Percentiles rank a stretch among this genome's conserved stretches.
phyloP scores from a whole-genome alignment of 2,888 invertebrate species.

The Clitarchus hookeri region DNA sequence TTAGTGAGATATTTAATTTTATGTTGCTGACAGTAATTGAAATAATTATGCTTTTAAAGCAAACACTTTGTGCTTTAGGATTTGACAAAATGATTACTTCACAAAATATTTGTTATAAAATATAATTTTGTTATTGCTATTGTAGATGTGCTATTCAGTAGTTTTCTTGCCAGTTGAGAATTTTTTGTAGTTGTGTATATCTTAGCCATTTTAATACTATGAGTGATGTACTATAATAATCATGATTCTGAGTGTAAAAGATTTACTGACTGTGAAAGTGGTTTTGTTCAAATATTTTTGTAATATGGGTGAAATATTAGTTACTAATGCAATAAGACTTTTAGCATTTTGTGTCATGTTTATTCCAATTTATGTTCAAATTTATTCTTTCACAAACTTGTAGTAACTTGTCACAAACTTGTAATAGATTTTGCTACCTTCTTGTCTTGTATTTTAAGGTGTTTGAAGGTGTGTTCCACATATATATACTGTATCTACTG shows the following conservation, averaged over 20 bases:
- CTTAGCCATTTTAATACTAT: not conserved
- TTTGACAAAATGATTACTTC: not conserved
- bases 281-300: slow-evolving; percentile 2
- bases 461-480: not conserved
- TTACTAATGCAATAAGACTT: not conserved
- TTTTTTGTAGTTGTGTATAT: not conserved
- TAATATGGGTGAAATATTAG: not conserved
- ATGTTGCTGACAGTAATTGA: not conserved
- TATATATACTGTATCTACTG: not conserved
- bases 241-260: not conserved
- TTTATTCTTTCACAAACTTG: too few species aligned
- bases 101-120: not conserved
- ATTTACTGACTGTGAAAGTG: not conserved
- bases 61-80: not conserved
- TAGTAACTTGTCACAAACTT: not conserved
- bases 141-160: not conserved
- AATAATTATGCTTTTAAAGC: not conserved
- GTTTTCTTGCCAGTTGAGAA: not conserved
- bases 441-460: too few species aligned
- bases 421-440: not conserved
- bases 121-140: slow-evolving; percentile 14
- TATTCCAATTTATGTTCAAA: too few species aligned
- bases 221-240: not conserved
- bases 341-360: too few species aligned
- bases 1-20: not conserved